These are phyloP conservation scores for Beris chalybata DNA, from an alignment of 2,888 invertebrate genomes.

Conservation along the genomic window DNA sequence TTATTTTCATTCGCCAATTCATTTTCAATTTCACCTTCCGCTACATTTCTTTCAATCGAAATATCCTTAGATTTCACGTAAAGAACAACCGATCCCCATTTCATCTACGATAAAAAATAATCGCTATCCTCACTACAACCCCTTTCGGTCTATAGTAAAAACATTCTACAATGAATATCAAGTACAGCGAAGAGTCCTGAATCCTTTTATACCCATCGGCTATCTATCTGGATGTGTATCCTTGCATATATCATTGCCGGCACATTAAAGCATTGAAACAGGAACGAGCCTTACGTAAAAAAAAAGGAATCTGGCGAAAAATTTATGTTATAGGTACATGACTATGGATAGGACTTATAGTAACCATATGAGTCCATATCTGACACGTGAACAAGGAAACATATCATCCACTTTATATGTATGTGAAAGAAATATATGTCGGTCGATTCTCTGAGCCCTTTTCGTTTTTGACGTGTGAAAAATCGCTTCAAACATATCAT, in stretches of 20 bases:
- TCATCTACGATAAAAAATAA: no score
- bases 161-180: conserved; percentile 20
- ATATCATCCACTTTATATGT: conserved; percentile 2
- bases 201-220: conserved; percentile 18
- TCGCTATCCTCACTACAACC: no score
- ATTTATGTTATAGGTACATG: conserved; percentile 12
- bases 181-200: conserved; percentile 3
- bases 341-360: no score
- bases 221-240: conserved; percentile 1
- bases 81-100: conserved; percentile 15
- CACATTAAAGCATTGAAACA: conserved; percentile 23
- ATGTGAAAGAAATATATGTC: conserved; percentile 1
- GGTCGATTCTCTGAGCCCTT: background rate
- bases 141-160: conserved; percentile 5
- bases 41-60: conserved; percentile 12
- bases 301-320: conserved; percentile 1
- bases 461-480: conserved; percentile 24
- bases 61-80: conserved; percentile 1
- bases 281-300: background rate
- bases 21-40: conserved; percentile 23
- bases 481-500: conserved; percentile 22
- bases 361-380: conserved; percentile 14
- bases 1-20: conserved; percentile 14
- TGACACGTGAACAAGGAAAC: background rate
- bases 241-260: conserved; percentile 20